Evolutionary conservation across 2,113 vertebrate species (phyloP).

Genomic region (Paradisaea rubra): DNA sequence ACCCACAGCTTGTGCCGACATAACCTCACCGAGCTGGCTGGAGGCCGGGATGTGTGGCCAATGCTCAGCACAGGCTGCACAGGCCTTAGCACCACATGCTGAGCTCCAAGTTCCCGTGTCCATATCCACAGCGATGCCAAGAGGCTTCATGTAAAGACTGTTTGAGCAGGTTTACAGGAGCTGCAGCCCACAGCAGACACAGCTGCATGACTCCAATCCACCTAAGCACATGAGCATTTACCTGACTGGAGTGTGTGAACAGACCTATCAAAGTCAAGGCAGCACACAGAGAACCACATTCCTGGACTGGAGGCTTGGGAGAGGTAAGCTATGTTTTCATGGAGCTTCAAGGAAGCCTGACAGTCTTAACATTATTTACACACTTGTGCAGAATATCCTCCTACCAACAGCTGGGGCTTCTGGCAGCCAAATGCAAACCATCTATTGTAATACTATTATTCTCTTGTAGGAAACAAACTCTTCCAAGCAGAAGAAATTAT

Average conservation of each 20-base stretch:
- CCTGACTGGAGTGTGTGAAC: not conserved
- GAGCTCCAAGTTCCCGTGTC: not conserved
- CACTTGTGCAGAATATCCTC: not conserved
- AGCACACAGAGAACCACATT: not conserved
- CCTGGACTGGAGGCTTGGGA: not conserved
- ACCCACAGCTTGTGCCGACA: not conserved
- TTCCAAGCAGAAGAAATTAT: conserved; percentile 9
- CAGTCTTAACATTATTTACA: not conserved
- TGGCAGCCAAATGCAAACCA: conserved; percentile 17
- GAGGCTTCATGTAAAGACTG: not conserved
- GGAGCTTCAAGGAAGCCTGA: not conserved
- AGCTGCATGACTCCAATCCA: not conserved
- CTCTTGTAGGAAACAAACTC: conserved; percentile 22
- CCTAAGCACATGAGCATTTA: not conserved
- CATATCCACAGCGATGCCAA: not conserved
- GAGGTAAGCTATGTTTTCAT: not conserved
- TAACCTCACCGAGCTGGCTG: not conserved
- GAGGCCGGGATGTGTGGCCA: fast-evolving
- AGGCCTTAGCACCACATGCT: fast-evolving
- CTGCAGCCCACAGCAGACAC: not conserved
- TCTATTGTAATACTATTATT: conserved; percentile 15
- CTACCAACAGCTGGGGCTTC: conserved; percentile 6
- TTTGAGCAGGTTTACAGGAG: not conserved
- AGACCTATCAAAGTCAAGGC: not conserved
- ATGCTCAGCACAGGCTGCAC: not conserved